Evolutionary conservation across 2,797 vertebrate genomes (phyloP), one percentile per base, ranked within the genome.

Genomic region (Babyrousa celebensis): DNA sequence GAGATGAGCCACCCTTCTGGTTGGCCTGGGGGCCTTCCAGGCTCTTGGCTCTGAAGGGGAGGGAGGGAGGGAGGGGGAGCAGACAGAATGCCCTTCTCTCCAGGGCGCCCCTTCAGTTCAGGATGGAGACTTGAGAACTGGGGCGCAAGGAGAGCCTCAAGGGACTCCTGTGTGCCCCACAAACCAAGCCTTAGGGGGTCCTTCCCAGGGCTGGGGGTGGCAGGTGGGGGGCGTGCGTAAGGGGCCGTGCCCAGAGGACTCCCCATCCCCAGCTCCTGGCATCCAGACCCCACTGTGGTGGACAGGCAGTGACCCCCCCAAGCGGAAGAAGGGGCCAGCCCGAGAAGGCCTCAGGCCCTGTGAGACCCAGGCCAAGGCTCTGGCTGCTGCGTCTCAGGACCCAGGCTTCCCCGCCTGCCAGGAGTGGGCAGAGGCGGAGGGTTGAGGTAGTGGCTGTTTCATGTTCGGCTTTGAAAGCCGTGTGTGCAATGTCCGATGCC

Each of bases 1-100:
- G 27, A 56, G 36, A 75, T 1, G 16, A 20, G 43, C 52, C 0
- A 0, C 29, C 6, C 67, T 88, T 77, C 3, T 3, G 1, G 25
- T 17, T 62, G 70, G 72, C 67, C 40, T 29, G 1, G 14, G 32
- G 74, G 29, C 15, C 72, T 58, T 63, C 1, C 27, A 18, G 68
- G 43, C 17, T 29, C 23, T 48, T 23, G 6, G n/a, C 21, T 72
- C 18, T 20, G 63, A 70, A 52, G 27, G 74, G 29, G 7, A 11
- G 3, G 23, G 29, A 16, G 21, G 8, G 2, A n/a, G 79, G 56
- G 5, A 8, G 17, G 54, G 3, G 11, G 68, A 80, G 7, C 1
- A 0, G 20, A 2, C 0, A 3, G 17, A 62, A 5, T 18, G 43
- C 43, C 43, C 43, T 48, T 48, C 43, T 48, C 43, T 48, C 43